Evolutionary conservation across 2,797 vertebrate species (phyloP).

Genomic region (Melanotaenia parkinsoni): DNA sequence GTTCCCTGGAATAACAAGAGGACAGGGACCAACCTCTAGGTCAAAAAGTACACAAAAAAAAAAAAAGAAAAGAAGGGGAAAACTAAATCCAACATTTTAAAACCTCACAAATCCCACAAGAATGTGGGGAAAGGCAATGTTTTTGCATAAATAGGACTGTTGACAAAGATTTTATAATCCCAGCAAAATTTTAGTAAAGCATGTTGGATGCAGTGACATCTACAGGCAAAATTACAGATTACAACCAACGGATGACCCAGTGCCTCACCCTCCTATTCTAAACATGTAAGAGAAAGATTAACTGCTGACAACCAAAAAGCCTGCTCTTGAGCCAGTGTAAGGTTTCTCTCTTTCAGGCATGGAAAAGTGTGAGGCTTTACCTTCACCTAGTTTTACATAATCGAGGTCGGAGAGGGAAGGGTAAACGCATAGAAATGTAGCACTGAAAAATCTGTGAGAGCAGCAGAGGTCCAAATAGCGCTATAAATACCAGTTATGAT

Average conservation of each 20-base stretch:
- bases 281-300: not conserved
- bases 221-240: not conserved
- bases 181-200: not conserved
- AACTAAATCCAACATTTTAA: not conserved
- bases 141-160: not conserved
- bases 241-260: not conserved
- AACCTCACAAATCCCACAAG: not conserved
- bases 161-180: not conserved
- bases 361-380: no score
- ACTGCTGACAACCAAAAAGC: not conserved
- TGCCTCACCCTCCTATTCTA: not conserved
- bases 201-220: constrained; percentile 1
- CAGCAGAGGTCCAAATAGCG: no score
- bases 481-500: no score
- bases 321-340: not conserved
- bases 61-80: not conserved
- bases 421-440: no score
- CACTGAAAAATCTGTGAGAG: no score
- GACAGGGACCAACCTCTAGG: constrained; percentile 24
- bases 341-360: not conserved
- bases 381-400: no score
- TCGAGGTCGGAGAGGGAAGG: no score
- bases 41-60: constrained; percentile 6
- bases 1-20: constrained; percentile 46
- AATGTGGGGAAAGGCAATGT: not conserved